Evolutionary conservation across 2,888 invertebrate species (phyloP).

Genomic region (Scelioninae gen. 2): DNA sequence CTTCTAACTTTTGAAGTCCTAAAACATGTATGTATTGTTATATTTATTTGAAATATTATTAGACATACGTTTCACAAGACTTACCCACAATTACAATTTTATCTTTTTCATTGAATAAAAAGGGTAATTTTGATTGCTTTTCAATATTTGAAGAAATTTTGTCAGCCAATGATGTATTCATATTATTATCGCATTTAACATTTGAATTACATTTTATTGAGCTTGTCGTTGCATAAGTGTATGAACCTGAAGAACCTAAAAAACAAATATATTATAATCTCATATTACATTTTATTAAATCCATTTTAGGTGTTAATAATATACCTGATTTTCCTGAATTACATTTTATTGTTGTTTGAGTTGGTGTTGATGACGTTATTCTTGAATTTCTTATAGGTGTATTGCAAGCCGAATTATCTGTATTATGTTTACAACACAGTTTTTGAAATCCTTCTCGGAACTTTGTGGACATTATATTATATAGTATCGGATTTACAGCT

Average conservation of each 20-base stretch:
- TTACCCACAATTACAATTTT: constrained; percentile 64
- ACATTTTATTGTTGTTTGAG: constrained; percentile 45
- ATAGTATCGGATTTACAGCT: constrained; percentile 92
- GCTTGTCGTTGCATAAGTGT: constrained; percentile 68
- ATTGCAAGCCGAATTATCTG: constrained; percentile 32
- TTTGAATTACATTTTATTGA: constrained; percentile 70
- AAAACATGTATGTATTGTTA: not conserved
- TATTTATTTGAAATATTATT: constrained; percentile 32
- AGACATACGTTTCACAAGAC: constrained; percentile 71
- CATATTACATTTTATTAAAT: not conserved
- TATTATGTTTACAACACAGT: constrained; percentile 47
- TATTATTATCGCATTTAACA: constrained; percentile 78
- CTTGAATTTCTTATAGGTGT: constrained; percentile 44
- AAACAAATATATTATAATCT: not conserved
- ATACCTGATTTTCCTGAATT: constrained; percentile 60
- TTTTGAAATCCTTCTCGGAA: constrained; percentile 85
- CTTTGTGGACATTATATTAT: constrained; percentile 94
- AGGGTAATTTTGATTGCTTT: constrained; percentile 66
- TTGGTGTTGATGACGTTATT: constrained; percentile 43
- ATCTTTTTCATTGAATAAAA: constrained; percentile 65
- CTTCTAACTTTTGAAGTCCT: constrained; percentile 3
- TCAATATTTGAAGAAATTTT: constrained; percentile 58
- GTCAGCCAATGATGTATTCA: constrained; percentile 40
- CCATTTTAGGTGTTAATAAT: not conserved
- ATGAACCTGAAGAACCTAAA: constrained; percentile 45